Base-by-base conservation (phyloP, 1,140 invertebrate species). In the Dendroctonus valens region DNA sequence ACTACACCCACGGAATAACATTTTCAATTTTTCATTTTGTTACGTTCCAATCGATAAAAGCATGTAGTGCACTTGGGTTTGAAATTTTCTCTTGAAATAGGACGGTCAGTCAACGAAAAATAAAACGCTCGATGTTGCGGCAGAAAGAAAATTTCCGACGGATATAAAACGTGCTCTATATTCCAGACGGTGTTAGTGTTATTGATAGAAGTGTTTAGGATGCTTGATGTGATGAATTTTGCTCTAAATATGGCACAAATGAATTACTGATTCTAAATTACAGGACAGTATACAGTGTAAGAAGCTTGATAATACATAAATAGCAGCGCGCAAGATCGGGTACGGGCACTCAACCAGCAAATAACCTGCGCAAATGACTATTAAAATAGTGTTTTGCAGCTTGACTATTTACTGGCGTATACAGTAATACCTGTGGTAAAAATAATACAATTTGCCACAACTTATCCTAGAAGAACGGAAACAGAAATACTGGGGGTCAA, bases 11-110 rank as follows among this genome's bases (percentile, higher is more conserved):
- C 40, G 11, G 41, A 41, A 44, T 26, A 58, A 55, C 11, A 55
- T n/a, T 40, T 38, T 55, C 39, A 38, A 40, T 55, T 55, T 58
- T 58, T 58, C 41, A 58, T 58, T 58, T 58, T 44, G 41, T 46
- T 15, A 52, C 55, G 41, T 15, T 15, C 7, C 55, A 44, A 58
- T 58, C 55, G 55, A 58, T 58, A 58, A 58, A 58, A 46, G 53
- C 12, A 58, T 41, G 55, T 58, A 58, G 55, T 46, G 55, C 55
- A 58, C 55, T 44, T 58, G 55, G 41, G 55, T 58, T 58, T 44
- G 55, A 44, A 58, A 58, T 39, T 55, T 55, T 11, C 8, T 55
- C 39, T 55, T 55, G 26, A 26, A 58, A 58, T 58, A 58, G 11
- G 55, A 15, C 55, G 55, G 41, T 11, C 41, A 58, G 41, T 37